Evolutionary conservation across 2,888 invertebrate genomes (phyloP).

Genomic region (Mystacides longicornis): DNA sequence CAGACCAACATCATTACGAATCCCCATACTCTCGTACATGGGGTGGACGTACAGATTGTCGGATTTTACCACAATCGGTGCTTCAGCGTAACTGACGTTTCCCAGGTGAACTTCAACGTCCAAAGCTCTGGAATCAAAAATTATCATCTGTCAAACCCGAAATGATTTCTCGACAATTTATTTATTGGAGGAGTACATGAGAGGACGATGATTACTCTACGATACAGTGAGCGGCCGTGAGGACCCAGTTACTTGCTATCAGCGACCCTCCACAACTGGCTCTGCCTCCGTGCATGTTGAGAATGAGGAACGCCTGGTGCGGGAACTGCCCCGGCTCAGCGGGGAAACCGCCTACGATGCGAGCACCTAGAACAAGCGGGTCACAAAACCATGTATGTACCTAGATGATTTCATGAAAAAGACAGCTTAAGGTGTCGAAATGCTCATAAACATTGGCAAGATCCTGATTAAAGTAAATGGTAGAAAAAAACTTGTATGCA

Average conservation of each 20-base stretch:
- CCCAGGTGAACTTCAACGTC: not conserved
- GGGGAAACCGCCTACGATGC: constrained; percentile 31
- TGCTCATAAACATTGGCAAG: too few species aligned
- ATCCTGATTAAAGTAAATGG: not conserved
- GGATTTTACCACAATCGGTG: not conserved
- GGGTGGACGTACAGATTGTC: not conserved
- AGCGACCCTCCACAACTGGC: not conserved
- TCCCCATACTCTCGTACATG: not conserved
- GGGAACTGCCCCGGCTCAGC: constrained; percentile 32
- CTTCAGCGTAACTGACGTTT: not conserved
- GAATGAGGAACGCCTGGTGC: constrained; percentile 29
- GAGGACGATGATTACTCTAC: not conserved
- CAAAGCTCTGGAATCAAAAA: not conserved
- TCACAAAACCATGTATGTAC: not conserved
- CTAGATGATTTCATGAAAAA: not conserved
- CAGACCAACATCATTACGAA: not conserved
- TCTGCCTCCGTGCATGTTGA: not conserved
- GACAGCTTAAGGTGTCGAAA: too few species aligned
- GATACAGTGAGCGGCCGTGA: not conserved
- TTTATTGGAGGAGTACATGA: not conserved
- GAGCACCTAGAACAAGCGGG: constrained; percentile 8
- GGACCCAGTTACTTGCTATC: not conserved
- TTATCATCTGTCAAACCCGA: too few species aligned
- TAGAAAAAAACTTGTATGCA: not conserved
- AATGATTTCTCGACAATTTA: too few species aligned